phyloP scores from a whole-genome alignment of 23 tunicate species.

The Trididemnum clinides region DNA sequence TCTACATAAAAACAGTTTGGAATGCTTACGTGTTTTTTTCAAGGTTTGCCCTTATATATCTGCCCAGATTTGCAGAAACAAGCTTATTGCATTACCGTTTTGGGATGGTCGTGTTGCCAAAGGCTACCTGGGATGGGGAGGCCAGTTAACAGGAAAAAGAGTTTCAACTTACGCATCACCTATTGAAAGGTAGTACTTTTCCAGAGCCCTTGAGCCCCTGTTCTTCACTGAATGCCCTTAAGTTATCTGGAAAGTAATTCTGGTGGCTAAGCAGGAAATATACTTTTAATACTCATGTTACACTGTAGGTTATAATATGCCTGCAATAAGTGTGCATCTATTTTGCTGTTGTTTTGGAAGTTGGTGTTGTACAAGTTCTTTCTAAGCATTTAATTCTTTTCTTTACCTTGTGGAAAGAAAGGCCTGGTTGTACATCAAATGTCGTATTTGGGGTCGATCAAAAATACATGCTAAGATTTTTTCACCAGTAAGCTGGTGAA shows the following conservation, averaged over 20 bases:
- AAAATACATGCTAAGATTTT: constrained; percentile 29
- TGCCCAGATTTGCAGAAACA: too few species aligned
- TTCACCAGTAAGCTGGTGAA: not conserved
- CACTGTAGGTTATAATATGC: constrained; percentile 3
- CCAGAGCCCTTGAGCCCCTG: too few species aligned
- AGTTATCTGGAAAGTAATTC: constrained; percentile 21
- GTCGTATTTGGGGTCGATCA: constrained; percentile 19
- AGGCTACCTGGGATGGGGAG: too few species aligned
- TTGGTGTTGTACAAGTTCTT: not conserved
- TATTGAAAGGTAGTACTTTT: too few species aligned
- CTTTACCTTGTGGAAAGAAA: not conserved
- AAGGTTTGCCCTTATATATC: too few species aligned
- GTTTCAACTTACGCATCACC: too few species aligned
- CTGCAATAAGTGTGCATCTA: not conserved
- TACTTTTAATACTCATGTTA: constrained; percentile 8
- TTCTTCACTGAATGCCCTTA: constrained; percentile 26
- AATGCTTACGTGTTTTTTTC: too few species aligned
- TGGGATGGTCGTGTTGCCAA: too few species aligned
- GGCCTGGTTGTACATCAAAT: too few species aligned
- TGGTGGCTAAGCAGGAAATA: constrained; percentile 29
- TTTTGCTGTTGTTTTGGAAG: not conserved
- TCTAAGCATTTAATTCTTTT: not conserved
- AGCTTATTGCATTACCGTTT: too few species aligned
- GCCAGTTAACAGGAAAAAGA: too few species aligned
- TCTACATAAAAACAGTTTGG: too few species aligned